These are phyloP conservation scores for Drosophila mauritiana DNA, from an alignment of 1,140 invertebrate genomes.

Conservation along the genomic window DNA sequence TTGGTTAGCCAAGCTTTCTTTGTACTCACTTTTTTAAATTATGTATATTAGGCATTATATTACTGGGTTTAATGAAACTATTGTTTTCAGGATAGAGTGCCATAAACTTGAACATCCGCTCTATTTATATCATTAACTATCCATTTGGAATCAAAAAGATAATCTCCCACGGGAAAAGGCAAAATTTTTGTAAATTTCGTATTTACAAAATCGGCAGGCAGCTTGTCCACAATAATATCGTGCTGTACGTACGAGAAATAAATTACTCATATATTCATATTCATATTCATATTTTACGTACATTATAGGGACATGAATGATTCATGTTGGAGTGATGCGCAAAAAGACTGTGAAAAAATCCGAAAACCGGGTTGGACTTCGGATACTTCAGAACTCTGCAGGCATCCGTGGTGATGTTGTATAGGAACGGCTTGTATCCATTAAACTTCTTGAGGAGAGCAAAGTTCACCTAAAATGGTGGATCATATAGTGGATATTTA, in stretches of 20 bases:
- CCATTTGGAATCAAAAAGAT: not conserved
- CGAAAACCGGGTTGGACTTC: conserved; percentile 10
- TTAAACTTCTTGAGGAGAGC: conserved; percentile 3
- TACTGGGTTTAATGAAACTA: not conserved
- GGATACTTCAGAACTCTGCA: conserved; percentile 8
- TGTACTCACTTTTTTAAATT: no score
- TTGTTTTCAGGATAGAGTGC: not conserved
- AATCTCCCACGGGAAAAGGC: not conserved
- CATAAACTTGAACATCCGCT: not conserved
- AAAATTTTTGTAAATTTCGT: not conserved
- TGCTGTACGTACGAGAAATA: not conserved
- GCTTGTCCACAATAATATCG: conserved; percentile 17
- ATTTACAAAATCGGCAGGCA: not conserved
- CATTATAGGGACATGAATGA: conserved; percentile 12
- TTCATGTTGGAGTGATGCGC: conserved; percentile 13
- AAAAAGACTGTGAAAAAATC: conserved; percentile 5
- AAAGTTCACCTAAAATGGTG: conserved; percentile 8
- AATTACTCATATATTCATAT: no score
- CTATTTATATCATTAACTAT: not conserved
- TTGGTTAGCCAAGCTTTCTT: no score
- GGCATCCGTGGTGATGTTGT: conserved; percentile 27
- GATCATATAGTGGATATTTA: not conserved
- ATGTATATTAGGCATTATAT: no score
- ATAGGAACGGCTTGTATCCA: conserved; percentile 36
- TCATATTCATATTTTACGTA: no score